phyloP scores from a whole-genome alignment of 2,113 vertebrate genomes.

The Strix uralensis region DNA sequence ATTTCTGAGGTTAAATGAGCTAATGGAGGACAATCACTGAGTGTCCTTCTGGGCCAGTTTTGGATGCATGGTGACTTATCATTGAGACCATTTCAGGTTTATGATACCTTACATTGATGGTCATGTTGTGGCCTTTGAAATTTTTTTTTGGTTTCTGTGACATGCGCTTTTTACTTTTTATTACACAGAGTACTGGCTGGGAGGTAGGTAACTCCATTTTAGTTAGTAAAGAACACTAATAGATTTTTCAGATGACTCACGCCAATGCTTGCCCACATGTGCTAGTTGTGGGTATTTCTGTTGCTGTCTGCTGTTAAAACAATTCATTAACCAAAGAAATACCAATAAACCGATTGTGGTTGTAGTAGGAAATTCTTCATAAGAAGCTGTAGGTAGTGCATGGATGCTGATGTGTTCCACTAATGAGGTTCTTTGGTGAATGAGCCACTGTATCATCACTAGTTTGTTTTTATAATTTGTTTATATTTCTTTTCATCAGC shows the following conservation, averaged over 20 bases:
- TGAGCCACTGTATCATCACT: constrained; percentile 84
- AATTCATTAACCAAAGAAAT: constrained; percentile 92
- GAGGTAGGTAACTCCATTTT: constrained; percentile 94
- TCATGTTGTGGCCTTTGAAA: constrained; percentile 71
- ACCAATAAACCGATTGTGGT: constrained; percentile 70
- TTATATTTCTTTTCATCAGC: constrained; percentile 78
- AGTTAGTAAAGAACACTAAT: constrained; percentile 85
- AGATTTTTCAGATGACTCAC: constrained; percentile 76
- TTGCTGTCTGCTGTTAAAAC: constrained; percentile 87
- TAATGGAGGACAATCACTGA: background rate
- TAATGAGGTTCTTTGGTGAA: constrained; percentile 90
- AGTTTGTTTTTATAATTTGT: constrained; percentile 73
- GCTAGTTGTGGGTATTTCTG: constrained; percentile 88
- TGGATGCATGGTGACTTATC: constrained; percentile 11
- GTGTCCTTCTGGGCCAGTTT: background rate
- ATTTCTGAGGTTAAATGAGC: background rate
- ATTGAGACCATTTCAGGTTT: background rate
- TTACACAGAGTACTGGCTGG: constrained; percentile 99
- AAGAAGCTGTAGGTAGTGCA: constrained; percentile 88
- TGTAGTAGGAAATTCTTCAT: constrained; percentile 65
- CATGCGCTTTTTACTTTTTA: constrained; percentile 85
- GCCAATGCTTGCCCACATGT: constrained; percentile 92
- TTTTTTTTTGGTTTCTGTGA: constrained; percentile 73
- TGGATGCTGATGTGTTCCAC: constrained; percentile 86
- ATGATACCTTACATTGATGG: constrained; percentile 37